phyloP scores from a whole-genome alignment of 2,797 vertebrate genomes.

The Syngnathus acus region DNA sequence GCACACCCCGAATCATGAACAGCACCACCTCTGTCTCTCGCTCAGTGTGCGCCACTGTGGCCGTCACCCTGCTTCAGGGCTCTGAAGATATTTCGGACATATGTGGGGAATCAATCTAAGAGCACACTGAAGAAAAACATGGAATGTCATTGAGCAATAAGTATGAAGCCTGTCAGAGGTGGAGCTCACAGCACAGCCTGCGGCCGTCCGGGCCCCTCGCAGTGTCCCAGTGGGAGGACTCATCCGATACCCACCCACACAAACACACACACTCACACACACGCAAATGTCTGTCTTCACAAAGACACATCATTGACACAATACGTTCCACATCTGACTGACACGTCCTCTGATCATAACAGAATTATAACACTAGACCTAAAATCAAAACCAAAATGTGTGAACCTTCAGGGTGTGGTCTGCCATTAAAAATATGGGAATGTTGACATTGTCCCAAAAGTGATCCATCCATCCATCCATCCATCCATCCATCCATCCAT shows the following conservation, averaged over 20 bases:
- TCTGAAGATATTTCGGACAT: constrained; percentile 89
- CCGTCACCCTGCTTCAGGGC: constrained; percentile 78
- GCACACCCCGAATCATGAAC: constrained; percentile 17
- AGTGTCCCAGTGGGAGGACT: constrained; percentile 77
- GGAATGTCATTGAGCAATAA: constrained; percentile 98
- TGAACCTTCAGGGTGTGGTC: too few species aligned
- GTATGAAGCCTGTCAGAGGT: constrained; percentile 82
- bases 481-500: not conserved
- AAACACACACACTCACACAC: not conserved
- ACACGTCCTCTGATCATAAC: not conserved
- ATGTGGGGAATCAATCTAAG: constrained; percentile 90
- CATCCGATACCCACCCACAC: constrained; percentile 48
- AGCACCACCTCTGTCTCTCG: constrained; percentile 16
- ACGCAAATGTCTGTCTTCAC: not conserved
- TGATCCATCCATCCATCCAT: not conserved
- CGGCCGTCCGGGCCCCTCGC: constrained; percentile 73
- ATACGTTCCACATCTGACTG: not conserved
- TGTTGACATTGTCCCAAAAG: too few species aligned
- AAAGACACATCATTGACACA: not conserved
- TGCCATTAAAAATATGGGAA: too few species aligned
- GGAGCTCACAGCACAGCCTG: constrained; percentile 84
- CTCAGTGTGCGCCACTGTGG: constrained; percentile 47
- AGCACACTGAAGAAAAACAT: constrained; percentile 92
- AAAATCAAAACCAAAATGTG: not conserved
- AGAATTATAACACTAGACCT: not conserved